Evolutionary conservation across 2,797 vertebrate species (phyloP).

Genomic region (Myotis daubentonii): DNA sequence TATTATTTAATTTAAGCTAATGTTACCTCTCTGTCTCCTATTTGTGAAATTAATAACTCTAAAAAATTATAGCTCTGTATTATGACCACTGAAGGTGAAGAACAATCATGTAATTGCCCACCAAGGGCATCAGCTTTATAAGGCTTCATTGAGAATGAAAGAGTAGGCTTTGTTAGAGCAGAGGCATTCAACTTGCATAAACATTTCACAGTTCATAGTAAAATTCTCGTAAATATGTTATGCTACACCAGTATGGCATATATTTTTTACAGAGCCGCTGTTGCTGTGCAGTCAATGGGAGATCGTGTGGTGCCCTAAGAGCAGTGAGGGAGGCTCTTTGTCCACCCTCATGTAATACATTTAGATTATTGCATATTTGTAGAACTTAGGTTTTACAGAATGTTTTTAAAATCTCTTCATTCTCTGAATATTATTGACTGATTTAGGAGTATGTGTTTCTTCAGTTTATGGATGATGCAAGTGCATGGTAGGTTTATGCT

Average conservation of each 20-base stretch:
- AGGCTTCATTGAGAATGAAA: background rate
- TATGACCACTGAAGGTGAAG: background rate
- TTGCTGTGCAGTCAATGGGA: background rate
- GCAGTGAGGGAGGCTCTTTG: background rate
- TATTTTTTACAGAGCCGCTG: background rate
- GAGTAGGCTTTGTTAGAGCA: background rate
- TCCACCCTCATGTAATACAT: background rate
- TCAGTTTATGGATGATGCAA: background rate
- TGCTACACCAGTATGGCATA: background rate
- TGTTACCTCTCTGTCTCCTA: background rate
- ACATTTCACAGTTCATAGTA: constrained; percentile 5
- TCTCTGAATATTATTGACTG: background rate
- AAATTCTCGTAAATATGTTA: background rate
- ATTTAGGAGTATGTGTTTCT: background rate
- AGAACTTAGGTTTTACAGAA: background rate
- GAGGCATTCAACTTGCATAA: background rate
- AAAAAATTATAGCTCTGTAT: background rate
- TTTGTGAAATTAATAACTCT: constrained; percentile 2
- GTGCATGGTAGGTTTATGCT: background rate
- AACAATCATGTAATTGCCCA: background rate
- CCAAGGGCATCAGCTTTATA: background rate
- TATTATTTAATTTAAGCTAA: background rate
- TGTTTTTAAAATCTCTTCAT: background rate
- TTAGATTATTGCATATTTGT: background rate
- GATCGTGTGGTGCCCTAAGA: no score